Evolutionary conservation across 2,888 invertebrate species (phyloP).

Genomic region (Asteroscopus sphinx): DNA sequence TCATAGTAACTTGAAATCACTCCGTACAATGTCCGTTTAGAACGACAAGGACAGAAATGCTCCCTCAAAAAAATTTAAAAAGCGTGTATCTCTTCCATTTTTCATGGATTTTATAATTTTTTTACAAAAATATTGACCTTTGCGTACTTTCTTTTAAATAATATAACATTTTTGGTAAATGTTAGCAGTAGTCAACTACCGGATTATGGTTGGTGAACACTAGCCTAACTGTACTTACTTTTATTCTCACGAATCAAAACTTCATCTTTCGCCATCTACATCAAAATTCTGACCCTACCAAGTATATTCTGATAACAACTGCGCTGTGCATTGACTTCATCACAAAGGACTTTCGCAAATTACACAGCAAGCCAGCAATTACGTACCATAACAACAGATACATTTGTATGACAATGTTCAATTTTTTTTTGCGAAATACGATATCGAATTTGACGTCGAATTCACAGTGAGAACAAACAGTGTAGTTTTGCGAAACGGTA

Average conservation of each 20-base stretch:
- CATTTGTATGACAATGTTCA: slow-evolving; percentile 88
- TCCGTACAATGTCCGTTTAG: too few relatives aligned
- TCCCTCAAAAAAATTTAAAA: too few relatives aligned
- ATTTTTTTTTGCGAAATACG: slow-evolving; percentile 83
- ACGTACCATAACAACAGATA: slow-evolving; percentile 85
- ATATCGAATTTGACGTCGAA: slow-evolving; percentile 65
- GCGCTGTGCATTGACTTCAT: slow-evolving; percentile 70
- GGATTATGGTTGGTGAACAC: too few relatives aligned
- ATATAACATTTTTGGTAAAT: too few relatives aligned
- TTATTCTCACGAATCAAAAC: slow-evolving; percentile 44
- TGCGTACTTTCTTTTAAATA: too few relatives aligned
- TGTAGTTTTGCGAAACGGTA: slow-evolving; percentile 25
- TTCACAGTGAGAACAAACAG: slow-evolving; percentile 57
- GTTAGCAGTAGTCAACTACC: too few relatives aligned
- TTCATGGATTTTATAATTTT: too few relatives aligned
- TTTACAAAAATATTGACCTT: too few relatives aligned
- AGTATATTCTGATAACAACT: slow-evolving; percentile 68
- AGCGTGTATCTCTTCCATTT: too few relatives aligned
- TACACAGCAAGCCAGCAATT: slow-evolving; percentile 84
- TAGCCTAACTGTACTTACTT: too few relatives aligned
- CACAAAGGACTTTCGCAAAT: slow-evolving; percentile 82
- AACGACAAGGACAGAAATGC: too few relatives aligned
- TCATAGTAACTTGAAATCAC: too few relatives aligned
- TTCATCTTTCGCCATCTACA: slow-evolving; percentile 25
- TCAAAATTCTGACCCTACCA: slow-evolving; percentile 59